Percentiles rank a stretch among this genome's conserved stretches.
Evolutionary conservation across 2,113 vertebrate species (phyloP).

Genomic region (Sterrhoptilus dennistouni): DNA sequence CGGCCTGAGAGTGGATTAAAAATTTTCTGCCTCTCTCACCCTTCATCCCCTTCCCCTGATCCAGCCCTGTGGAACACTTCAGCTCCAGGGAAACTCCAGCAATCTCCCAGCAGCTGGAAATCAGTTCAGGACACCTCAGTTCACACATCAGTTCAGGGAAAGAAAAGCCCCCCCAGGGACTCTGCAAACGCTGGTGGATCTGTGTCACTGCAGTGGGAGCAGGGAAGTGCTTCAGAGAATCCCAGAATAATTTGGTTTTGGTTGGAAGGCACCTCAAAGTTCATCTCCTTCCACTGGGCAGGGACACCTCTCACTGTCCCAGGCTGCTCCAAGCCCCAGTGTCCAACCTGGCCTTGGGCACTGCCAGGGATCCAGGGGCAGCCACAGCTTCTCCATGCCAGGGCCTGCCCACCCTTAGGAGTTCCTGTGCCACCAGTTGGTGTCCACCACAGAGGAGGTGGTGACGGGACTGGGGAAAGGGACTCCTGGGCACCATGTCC

Average conservation of each 20-base stretch:
- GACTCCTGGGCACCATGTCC: accelerated
- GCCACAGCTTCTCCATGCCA: background rate
- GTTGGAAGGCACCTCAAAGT: background rate
- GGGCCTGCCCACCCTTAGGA: background rate
- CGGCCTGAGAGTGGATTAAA: background rate
- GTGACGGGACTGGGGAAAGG: background rate
- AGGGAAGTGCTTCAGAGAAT: background rate
- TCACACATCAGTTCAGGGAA: too few relatives aligned
- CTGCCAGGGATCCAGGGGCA: background rate
- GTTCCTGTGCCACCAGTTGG: background rate
- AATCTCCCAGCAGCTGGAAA: background rate
- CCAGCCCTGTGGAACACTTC: accelerated
- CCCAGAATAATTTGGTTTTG: accelerated
- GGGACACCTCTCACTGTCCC: accelerated
- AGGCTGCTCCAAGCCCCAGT: accelerated
- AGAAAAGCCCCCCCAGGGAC: background rate
- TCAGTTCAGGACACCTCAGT: background rate
- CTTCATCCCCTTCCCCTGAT: background rate
- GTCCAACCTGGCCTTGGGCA: background rate
- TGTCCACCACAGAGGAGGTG: background rate
- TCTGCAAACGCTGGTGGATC: accelerated
- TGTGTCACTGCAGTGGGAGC: background rate
- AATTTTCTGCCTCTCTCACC: background rate
- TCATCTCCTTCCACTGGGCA: background rate
- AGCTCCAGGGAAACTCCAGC: background rate